Base-by-base conservation (phyloP, 2,888 invertebrate genomes). In the Trichogramma dendrolimi region DNA sequence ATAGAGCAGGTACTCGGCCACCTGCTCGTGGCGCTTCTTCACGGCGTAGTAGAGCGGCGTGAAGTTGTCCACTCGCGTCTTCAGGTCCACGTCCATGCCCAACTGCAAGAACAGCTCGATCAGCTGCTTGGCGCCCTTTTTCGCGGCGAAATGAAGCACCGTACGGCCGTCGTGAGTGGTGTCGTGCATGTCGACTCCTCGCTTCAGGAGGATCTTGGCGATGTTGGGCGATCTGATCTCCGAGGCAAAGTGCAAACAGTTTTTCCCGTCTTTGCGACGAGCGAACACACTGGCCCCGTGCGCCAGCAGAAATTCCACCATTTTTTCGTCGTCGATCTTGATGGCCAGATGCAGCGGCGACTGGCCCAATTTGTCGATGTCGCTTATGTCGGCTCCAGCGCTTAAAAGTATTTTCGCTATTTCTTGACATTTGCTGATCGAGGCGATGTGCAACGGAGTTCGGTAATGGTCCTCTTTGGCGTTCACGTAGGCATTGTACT, bases 1-100 rank as follows among this genome's bases (percentile, higher is more conserved):
- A 42, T 65, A 60, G 44, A 62, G 58, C 2, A 65, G 53, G 58
- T 62, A 62, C 55, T 65, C 62, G 11, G 62, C 62, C 41, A 65
- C 46, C 41, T 65, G 51, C 47, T 48, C 62, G 8, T 62, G 64
- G 6, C 58, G 64, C 7, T 65, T 65, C 51, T 62, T 60, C 43
- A 65, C 62, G 4, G 64, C 64, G 51, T 58, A 65, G 39, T 62
- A 65, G 8, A 64, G 14, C 6, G 64, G 64, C 10, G 64, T 64
- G 44, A 62, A 64, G 46, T 51, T 55, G 27, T 60, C 62, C 4
- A 57, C 38, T 51, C 52, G 55, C 11, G 64, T 65, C 53, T 60
- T 60, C 2, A 62, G 48, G 42, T 62, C 64, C 7, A 62, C 58
- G 40, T 65, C 64, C 54, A 65, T 60, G 6, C 64, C 64, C 27